phyloP scores from a whole-genome alignment of 2,888 invertebrate species.

The Calameuta idolon region DNA sequence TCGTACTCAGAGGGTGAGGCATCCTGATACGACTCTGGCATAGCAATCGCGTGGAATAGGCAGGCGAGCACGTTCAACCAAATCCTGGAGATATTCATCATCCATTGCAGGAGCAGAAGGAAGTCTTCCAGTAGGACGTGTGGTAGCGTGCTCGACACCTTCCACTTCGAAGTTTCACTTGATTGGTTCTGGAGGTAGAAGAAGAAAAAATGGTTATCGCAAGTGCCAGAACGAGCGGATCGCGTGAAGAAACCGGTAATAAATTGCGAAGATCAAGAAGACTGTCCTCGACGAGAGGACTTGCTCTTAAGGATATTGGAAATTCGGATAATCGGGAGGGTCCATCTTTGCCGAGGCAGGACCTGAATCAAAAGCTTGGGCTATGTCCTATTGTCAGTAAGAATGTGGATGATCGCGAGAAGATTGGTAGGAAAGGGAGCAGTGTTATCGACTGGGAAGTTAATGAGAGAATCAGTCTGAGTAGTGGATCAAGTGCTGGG shows the following conservation, averaged over 20 bases:
- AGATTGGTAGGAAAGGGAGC: neutral
- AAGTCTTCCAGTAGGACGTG: no score
- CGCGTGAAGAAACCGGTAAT: slow-evolving; percentile 30
- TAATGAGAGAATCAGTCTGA: slow-evolving; percentile 62
- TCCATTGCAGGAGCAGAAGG: no score
- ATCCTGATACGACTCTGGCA: no score
- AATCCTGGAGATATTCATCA: no score
- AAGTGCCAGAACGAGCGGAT: slow-evolving; percentile 33
- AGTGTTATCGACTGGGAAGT: slow-evolving; percentile 59
- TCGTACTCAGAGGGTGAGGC: no score
- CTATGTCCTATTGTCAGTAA: slow-evolving; percentile 29
- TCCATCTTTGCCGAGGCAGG: slow-evolving; percentile 23
- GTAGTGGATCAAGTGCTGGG: slow-evolving; percentile 55
- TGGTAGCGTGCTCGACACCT: no score
- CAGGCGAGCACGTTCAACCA: no score
- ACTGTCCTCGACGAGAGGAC: slow-evolving; percentile 58
- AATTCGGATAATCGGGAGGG: slow-evolving; percentile 12
- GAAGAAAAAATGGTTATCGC: slow-evolving; percentile 40
- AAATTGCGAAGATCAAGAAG: slow-evolving; percentile 57
- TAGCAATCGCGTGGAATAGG: no score
- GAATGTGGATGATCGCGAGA: slow-evolving; percentile 16
- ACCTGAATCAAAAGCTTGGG: slow-evolving; percentile 35
- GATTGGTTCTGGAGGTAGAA: slow-evolving; percentile 14
- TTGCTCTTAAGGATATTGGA: slow-evolving; percentile 22
- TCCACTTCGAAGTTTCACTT: slow-evolving; percentile 8